A percentile compares a stretch with the other conserved stretches of the same genome.
Evolutionary conservation across 2,888 invertebrate species (phyloP).

Genomic region (Drosophila longiperda): DNA sequence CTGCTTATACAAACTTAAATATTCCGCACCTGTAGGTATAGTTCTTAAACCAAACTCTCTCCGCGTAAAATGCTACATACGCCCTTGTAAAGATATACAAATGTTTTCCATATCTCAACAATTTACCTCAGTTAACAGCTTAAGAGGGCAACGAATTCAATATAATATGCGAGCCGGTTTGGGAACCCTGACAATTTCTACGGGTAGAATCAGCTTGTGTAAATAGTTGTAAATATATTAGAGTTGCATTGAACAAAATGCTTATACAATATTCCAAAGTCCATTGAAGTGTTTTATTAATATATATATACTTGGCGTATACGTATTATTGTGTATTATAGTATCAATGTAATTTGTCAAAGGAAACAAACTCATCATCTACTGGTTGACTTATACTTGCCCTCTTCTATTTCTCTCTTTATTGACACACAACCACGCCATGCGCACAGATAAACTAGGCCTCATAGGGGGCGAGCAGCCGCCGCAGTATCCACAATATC

Average conservation of each 20-base stretch:
- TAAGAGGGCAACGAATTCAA: slow-evolving; percentile 13
- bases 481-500: slow-evolving; percentile 84
- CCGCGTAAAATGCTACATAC: not conserved
- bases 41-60: not conserved
- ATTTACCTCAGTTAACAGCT: slow-evolving; percentile 38
- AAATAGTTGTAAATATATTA: slow-evolving; percentile 13
- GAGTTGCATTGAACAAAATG: slow-evolving; percentile 28
- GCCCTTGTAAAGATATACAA: not conserved
- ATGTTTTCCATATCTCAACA: slow-evolving; percentile 27
- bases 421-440: not conserved
- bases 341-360: slow-evolving; percentile 65
- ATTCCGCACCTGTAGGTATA: not conserved
- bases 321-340: slow-evolving; percentile 37
- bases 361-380: not conserved
- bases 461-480: slow-evolving; percentile 84
- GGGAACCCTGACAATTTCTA: slow-evolving; percentile 24
- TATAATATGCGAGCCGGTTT: slow-evolving; percentile 5
- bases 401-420: slow-evolving; percentile 15
- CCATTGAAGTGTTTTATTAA: slow-evolving; percentile 65
- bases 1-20: not conserved
- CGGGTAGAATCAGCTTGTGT: slow-evolving; percentile 23
- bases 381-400: slow-evolving; percentile 10
- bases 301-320: slow-evolving; percentile 53
- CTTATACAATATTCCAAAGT: slow-evolving; percentile 32
- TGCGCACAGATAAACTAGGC: slow-evolving; percentile 82